phyloP scores from a whole-genome alignment of 2,888 invertebrate species.

The Drosophila emarginata region DNA sequence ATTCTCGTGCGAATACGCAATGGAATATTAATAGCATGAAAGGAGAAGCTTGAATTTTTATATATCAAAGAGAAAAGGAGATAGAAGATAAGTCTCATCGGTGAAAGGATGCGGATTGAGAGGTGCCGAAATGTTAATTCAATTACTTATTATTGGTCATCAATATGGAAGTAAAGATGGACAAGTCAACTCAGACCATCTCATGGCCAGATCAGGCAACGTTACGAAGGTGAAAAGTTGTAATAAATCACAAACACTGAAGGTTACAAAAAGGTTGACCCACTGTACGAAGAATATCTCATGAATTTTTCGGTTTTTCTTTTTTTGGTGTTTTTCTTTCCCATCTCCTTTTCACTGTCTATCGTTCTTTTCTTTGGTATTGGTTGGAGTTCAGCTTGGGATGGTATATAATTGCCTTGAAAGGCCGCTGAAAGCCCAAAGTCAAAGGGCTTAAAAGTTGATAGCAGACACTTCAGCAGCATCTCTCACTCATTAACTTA shows the following conservation, averaged over 20 bases:
- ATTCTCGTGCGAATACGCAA: constrained; percentile 65
- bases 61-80: constrained; percentile 4
- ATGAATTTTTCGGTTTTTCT: not conserved
- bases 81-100: not conserved
- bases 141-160: constrained; percentile 9
- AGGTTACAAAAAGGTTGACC: constrained; percentile 53
- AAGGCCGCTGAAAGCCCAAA: constrained; percentile 67
- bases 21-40: constrained; percentile 67
- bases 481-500: constrained; percentile 58
- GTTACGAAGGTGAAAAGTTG: constrained; percentile 8
- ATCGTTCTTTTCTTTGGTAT: not conserved
- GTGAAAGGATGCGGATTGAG: not conserved
- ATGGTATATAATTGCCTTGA: constrained; percentile 65
- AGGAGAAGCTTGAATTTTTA: constrained; percentile 42
- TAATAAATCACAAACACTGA: constrained; percentile 51
- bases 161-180: not conserved
- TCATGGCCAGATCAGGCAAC: not conserved
- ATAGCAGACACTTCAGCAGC: constrained; percentile 41
- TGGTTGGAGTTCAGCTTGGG: constrained; percentile 6
- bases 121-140: constrained; percentile 11
- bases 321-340: too few relatives aligned
- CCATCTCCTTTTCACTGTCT: not conserved
- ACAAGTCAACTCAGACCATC: not conserved
- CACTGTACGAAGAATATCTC: constrained; percentile 49
- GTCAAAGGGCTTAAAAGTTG: constrained; percentile 40